phyloP scores from a whole-genome alignment of 1,140 invertebrate species.

The Penaeus indicus region DNA sequence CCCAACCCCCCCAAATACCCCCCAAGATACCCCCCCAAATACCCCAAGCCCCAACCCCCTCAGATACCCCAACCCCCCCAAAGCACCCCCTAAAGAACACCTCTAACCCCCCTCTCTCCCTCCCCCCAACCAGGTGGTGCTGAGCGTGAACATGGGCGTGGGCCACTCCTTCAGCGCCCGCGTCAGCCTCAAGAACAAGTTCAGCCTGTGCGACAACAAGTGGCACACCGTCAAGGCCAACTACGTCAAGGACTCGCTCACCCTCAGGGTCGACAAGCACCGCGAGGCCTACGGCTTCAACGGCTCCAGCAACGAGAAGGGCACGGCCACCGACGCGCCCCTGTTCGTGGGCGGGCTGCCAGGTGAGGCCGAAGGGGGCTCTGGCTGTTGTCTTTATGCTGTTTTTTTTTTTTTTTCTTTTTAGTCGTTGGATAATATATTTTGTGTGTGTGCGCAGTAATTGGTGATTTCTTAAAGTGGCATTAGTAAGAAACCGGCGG shows the following conservation, averaged over 20 bases:
- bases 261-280: constrained; percentile 80
- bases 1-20: too few relatives aligned
- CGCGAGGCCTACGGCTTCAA: constrained; percentile 71
- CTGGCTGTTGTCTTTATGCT: neutral
- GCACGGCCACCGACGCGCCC: constrained; percentile 72
- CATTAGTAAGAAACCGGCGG: too few relatives aligned
- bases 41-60: too few relatives aligned
- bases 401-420: too few relatives aligned
- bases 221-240: constrained; percentile 88
- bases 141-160: constrained; percentile 79
- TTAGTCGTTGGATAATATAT: too few relatives aligned
- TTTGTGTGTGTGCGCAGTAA: too few relatives aligned
- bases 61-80: too few relatives aligned
- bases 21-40: too few relatives aligned
- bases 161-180: constrained; percentile 76
- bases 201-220: constrained; percentile 84
- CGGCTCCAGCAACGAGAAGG: constrained; percentile 67
- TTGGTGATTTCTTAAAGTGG: too few relatives aligned
- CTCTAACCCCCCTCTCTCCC: neutral
- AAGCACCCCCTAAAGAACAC: neutral
- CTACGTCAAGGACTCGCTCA: constrained; percentile 75
- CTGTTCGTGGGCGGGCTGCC: constrained; percentile 89
- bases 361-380: constrained; percentile 73
- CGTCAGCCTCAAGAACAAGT: constrained; percentile 76
- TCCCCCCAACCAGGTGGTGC: constrained; percentile 74